Conservation (phyloP, 2,888 invertebrate species). For the Beris morrisii region DNA sequence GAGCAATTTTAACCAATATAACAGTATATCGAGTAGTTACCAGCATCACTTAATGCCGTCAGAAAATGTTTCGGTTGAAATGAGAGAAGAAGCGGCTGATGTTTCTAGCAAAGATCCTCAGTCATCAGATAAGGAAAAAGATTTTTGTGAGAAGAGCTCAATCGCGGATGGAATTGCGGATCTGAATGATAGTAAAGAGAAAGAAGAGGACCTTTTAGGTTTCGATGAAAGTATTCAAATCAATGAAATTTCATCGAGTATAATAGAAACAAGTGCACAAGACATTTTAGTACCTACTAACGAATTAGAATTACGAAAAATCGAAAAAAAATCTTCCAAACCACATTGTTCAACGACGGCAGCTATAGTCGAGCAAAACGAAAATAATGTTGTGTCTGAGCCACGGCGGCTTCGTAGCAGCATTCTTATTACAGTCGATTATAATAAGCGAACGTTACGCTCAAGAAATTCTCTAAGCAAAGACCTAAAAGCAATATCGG, state of each 20-base stretch:
- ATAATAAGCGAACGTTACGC: constrained; percentile 51
- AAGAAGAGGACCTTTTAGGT: constrained; percentile 6
- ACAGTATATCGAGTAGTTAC: constrained; percentile 36
- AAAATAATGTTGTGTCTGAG: constrained; percentile 39
- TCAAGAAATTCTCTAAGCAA: constrained; percentile 48
- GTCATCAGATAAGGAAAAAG: constrained; percentile 1
- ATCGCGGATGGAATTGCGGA: not conserved
- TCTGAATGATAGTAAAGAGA: constrained; percentile 3
- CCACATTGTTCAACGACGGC: not conserved
- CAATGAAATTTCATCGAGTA: constrained; percentile 68
- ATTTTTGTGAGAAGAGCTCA: constrained; percentile 15
- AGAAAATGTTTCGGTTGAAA: constrained; percentile 12
- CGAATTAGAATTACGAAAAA: constrained; percentile 1
- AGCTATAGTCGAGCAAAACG: constrained; percentile 30
- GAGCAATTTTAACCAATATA: constrained; percentile 32
- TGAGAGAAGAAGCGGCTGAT: constrained; percentile 1
- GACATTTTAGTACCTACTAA: constrained; percentile 23
- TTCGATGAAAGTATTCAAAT: constrained; percentile 63
- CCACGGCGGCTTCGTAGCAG: constrained; percentile 51
- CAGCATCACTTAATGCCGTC: constrained; percentile 21
- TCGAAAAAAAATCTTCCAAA: constrained; percentile 16
- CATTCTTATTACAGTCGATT: constrained; percentile 43
- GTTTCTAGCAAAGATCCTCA: not conserved
- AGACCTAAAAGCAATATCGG: constrained; percentile 44
- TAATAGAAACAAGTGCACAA: constrained; percentile 55